These are phyloP conservation scores for Gallinago jamesoni DNA, from an alignment of 2,113 vertebrate species.

Conservation along the genomic window DNA sequence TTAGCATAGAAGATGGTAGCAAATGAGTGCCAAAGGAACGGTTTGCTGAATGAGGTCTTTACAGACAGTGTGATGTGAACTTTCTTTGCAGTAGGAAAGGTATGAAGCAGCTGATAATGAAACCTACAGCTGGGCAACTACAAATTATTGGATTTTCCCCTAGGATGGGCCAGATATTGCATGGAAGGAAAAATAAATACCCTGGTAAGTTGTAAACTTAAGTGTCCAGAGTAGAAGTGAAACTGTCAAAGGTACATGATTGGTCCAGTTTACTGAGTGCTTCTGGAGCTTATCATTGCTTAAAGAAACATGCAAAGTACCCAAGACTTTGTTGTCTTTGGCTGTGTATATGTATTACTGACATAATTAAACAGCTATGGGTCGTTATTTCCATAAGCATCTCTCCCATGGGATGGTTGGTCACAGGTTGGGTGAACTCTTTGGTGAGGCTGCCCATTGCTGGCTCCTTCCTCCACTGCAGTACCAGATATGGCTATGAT, in stretches of 20 bases:
- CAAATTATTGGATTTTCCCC: neutral
- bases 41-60: neutral
- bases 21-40: neutral
- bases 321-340: neutral
- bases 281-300: neutral
- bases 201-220: neutral
- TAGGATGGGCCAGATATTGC: neutral
- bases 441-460: neutral
- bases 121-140: neutral
- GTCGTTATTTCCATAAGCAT: accelerated
- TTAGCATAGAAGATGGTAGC: neutral
- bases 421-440: neutral
- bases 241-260: neutral
- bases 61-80: neutral
- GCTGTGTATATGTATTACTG: neutral
- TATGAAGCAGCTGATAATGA: neutral
- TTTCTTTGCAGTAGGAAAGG: neutral
- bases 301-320: neutral
- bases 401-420: neutral
- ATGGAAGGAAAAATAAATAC: neutral
- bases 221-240: neutral
- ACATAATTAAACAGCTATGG: neutral
- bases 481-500: neutral
- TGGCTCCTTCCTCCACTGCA: neutral
- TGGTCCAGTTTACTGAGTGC: neutral